Evolutionary conservation across 2,888 invertebrate genomes (phyloP), one percentile per base, ranked within the genome.

Genomic region (Mesopsocus fuscifrons): DNA sequence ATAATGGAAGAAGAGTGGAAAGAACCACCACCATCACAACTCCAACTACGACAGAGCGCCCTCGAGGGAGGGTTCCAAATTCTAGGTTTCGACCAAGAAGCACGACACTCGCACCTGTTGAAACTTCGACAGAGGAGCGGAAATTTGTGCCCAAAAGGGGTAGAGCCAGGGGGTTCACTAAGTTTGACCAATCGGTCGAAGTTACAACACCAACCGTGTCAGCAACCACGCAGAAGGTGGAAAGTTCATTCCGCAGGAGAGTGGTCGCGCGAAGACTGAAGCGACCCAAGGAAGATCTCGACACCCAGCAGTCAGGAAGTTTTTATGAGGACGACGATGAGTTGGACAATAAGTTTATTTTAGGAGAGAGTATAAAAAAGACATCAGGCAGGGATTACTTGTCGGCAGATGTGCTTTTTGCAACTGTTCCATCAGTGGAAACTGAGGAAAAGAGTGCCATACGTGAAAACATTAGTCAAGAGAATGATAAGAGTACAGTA

Each of bases 381-480:
- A 38, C 16, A 16, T 38, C 38, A 5, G 38, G 38, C 4, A 38
- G 20, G n/a, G 38, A 38, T 21, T 38, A 20, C 11, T 38, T 38
- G 20, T 20, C 17, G 6, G 38, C 38, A 5, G 38, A 38, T 18
- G 38, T 38, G 17, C 8, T 38, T 6, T 38, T 38, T 21, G 38
- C 21, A 6, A 38, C 38, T 5, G 38, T 38, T 15, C 38, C 38
- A 4, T 18, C 38, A 6, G 18, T 38, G 3, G 38, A 38, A 13
- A 21, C 17, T 20, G 38, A 38, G 20, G 38, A 38, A 38, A 38
- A 38, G 20, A 38, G 21, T 38, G 17, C 38, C 5, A 18, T 38
- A 26, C 6, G 8, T 9, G 8, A 26, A 26, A 26, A 6, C 11
- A n/a, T n/a, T n/a, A n/a, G n/a, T n/a, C n/a, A n/a, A n/a, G 11